Base-by-base conservation (phyloP, 2,113 vertebrate species). In the Pelmatolapia mariae region DNA sequence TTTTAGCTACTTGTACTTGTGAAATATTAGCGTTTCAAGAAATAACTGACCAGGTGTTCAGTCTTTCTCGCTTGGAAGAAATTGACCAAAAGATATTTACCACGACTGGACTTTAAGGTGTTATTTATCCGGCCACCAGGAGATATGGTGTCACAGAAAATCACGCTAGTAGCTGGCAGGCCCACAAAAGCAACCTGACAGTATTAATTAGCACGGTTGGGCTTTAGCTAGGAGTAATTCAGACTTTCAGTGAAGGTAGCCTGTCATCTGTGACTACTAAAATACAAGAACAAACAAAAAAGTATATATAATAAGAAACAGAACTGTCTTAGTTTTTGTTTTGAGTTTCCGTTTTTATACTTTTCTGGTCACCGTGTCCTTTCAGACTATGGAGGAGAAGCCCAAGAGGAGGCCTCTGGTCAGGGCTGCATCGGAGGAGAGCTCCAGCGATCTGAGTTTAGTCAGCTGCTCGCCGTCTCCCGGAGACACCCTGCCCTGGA, bases 401-500 rank as follows among this genome's bases (percentile, higher is more conserved):
- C 82, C 89, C 22, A 94, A 80, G 88, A 94, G 91, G 91, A 94
- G 80, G 87, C 92, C 95, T 24, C 84, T 96, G 91, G 95, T 96
- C 82, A 73, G 96, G 59, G 92, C 96, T 5, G 94, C 96, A 3
- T 97, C 96, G 0, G 97, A 97, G 92, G 97, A 97, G 89, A 96
- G 93, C 80, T 89, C 96, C 71, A 96, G 95, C 0, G 97, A 96
- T 4, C 91, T 95, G 91, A 90, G 80, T 53, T 87, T 86, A 3
- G 3, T 93, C 1, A 89, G 91, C 57, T 92, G 89, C 26, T 94
- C 96, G 2, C 93, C 97, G 1, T 95, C 94, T 53, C 97, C 96
- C 0, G 98, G 98, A 57, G 98, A 99, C 96, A 99, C 98, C 0
- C 88, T 99, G 90, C 98, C 98, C 59, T 99, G 98, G 98, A 99